Evolutionary conservation across 2,888 invertebrate species (phyloP), one percentile per base, ranked within the genome.

Genomic region (Drosophila suboccidentalis): DNA sequence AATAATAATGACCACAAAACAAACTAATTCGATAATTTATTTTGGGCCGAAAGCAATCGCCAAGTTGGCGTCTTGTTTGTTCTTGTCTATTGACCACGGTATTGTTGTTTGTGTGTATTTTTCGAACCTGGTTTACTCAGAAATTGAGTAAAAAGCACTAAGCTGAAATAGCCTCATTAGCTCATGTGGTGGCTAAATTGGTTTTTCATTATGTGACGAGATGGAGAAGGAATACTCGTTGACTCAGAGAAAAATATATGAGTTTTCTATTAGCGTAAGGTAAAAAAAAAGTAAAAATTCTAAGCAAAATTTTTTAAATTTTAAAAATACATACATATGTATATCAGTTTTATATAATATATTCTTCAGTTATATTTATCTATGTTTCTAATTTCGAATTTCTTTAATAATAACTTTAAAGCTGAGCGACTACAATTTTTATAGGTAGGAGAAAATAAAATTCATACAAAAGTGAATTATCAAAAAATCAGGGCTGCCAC

Each of bases 1-100:
- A 80, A 82, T 88, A 76, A 85, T 82, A 82, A 51, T 75, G 63
- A 66, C 77, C 74, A 59, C 75, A 74, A 64, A 80, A 62, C 71
- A 75, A 88, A 80, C 88, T 76, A 88, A 86, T 85, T 85, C 63
- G 80, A 82, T 87, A 79, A 87, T 83, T 76, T 75, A 74, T 71
- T 83, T 61, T 51, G 61, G 58, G 4, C 61, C 43, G 61, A 77
- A 71, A 66, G 64, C 71, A 80, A 69, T 78, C 55, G 64, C 47
- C 57, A 57, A 67, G 71, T 74, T 67, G 0, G 3, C 41, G 34
- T 36, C 47, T 29, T 65, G 47, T 62, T 65, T 64, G 43, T 55
- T 57, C 19, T 58, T 59, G 54, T 55, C 46, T 54, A 55, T 65
- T 72, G 72, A 60, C 67, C 71, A 50, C 65, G 59, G n/a, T 65